phyloP scores from a whole-genome alignment of 2,113 vertebrate species.

The Acanthisitta chloris region DNA sequence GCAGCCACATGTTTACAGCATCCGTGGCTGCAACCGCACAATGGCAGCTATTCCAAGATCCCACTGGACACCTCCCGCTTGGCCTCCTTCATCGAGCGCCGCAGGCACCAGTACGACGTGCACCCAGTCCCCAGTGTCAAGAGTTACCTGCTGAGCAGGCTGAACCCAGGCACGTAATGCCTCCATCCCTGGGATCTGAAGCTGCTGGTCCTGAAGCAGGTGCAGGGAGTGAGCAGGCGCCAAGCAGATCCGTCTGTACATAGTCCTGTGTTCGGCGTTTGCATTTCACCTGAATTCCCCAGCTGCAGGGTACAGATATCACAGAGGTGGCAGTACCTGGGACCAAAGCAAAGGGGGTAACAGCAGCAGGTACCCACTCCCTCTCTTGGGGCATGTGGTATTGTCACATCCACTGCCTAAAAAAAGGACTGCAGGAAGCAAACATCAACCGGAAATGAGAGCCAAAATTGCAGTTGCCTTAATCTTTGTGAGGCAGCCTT shows the following conservation, averaged over 20 bases:
- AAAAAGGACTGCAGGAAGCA: background rate
- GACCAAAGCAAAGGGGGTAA: background rate
- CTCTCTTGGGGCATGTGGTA: background rate
- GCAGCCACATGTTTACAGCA: slow-evolving; percentile 91
- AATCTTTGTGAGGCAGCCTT: slow-evolving; percentile 56
- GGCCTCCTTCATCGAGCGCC: slow-evolving; percentile 90
- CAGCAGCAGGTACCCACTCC: background rate
- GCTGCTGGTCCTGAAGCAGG: background rate
- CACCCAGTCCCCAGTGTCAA: slow-evolving; percentile 88
- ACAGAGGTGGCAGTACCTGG: background rate
- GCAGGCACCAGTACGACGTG: slow-evolving; percentile 90
- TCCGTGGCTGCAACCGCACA: slow-evolving; percentile 89
- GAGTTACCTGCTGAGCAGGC: slow-evolving; percentile 81
- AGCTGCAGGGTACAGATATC: background rate
- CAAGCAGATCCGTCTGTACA: slow-evolving; percentile 45
- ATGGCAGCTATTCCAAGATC: slow-evolving; percentile 87
- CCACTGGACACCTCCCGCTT: slow-evolving; percentile 91
- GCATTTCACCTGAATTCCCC: background rate
- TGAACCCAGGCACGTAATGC: slow-evolving; percentile 67
- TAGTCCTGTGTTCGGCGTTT: background rate
- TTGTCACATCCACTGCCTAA: background rate
- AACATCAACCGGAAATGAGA: background rate
- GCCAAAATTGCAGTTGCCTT: slow-evolving; percentile 59
- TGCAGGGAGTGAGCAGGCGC: background rate
- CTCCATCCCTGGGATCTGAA: background rate